Evolutionary conservation across 1,140 invertebrate genomes (phyloP), one percentile per base, ranked within the genome.

Genomic region (Ostrea denselamellosa): DNA sequence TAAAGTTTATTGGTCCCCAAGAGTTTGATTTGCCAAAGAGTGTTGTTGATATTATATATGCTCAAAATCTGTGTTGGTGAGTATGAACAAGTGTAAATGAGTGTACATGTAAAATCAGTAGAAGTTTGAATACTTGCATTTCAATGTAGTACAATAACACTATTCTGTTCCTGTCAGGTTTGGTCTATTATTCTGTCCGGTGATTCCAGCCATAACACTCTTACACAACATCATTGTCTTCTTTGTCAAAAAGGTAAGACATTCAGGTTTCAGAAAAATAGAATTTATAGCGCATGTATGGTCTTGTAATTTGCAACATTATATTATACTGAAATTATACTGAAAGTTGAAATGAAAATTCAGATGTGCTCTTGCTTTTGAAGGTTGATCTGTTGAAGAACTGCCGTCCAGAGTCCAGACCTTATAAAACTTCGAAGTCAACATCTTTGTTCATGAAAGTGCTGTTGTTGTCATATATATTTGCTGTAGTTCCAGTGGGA

Each of bases 371-470:
- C 44, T 86, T 71, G 86, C 2, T 88, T 88, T 85, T 58, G 4
- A n/a, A 89, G 88, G 58, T 89, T 58, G 84, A 85, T n/a, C 58
- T 89, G 19, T 71, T 86, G 5, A 83, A 88, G 22, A 89, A 89
- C 53, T 94, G 91, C 90, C 90, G 87, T n/a, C 97, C 97, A 0
- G 96, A 97, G 0, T 96, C 96, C 2, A 96, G 96, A 44, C 96
- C 98, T 3, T 97, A 98, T 92, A 96, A 97, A 86, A 97, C 97
- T n/a, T 98, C 97, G 2, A 95, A 97, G 71, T 97, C 97, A 0
- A 97, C 97, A 93, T 97, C 97, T 0, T 95, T 98, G 62, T 98
- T 98, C 93, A 97, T 98, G 97, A 96, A 97, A 8, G 96, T 98
- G 0, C 93, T 98, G 4, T 92, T 98, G 0, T 90, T 98, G 0